These are phyloP conservation scores for Coilia nasus DNA, from an alignment of 2,797 vertebrate species.

Conservation along the genomic window DNA sequence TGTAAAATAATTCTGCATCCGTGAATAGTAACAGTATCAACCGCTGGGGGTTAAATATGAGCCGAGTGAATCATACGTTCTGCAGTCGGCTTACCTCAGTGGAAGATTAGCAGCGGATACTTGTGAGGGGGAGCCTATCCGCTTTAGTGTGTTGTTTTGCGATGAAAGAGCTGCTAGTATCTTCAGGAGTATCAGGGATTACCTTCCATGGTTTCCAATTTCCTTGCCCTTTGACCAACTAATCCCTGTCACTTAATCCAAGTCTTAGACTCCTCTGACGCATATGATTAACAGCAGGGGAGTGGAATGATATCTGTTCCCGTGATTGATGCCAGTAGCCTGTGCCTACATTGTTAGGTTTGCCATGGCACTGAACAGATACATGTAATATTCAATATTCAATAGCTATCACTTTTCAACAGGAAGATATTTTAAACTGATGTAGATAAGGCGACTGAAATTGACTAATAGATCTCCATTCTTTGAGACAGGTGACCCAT, in stretches of 20 bases:
- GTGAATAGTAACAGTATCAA: neutral
- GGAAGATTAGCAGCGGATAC: neutral
- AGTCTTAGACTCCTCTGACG: slow-evolving; percentile 53
- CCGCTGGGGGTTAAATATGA: neutral
- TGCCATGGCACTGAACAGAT: neutral
- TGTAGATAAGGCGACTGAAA: neutral
- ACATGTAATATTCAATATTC: neutral
- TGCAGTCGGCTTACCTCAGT: neutral
- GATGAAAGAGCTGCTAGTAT: slow-evolving; percentile 31
- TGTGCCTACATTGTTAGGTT: neutral
- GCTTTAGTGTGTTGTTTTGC: neutral
- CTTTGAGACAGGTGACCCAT: too few relatives aligned
- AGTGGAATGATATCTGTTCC: neutral
- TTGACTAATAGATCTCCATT: too few relatives aligned
- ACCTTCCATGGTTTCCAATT: slow-evolving; percentile 61
- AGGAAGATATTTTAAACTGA: neutral
- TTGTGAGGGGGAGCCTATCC: neutral
- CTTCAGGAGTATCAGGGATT: slow-evolving; percentile 53
- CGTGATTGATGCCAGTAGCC: neutral
- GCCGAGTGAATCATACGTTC: neutral
- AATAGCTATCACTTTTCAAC: neutral
- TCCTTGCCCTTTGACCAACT: slow-evolving; percentile 62
- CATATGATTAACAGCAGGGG: slow-evolving; percentile 43
- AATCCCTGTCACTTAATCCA: slow-evolving; percentile 68
- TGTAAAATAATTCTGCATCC: neutral